Evolutionary conservation across 2,888 invertebrate species (phyloP).

Genomic region (Tiphia femorata): DNA sequence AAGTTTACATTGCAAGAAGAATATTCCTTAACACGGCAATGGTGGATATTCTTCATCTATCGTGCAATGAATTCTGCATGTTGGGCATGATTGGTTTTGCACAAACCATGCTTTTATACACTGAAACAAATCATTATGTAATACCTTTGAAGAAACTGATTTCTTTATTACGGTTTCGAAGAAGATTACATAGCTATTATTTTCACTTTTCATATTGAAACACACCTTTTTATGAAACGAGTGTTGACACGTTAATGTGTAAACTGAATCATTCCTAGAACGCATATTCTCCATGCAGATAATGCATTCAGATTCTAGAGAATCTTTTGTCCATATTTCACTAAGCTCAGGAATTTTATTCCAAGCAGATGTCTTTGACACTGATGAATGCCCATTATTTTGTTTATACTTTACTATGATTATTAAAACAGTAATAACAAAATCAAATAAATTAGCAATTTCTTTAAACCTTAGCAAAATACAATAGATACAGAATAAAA

Average conservation of each 20-base stretch:
- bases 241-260: slow-evolving; percentile 47
- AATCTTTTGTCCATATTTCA: slow-evolving; percentile 31
- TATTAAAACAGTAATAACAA: no score
- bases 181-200: no score
- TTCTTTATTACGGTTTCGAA: no score
- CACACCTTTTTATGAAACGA: slow-evolving; percentile 48
- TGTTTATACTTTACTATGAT: no score
- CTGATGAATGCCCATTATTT: no score
- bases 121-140: no score
- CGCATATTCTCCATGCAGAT: slow-evolving; percentile 40
- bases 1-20: no score
- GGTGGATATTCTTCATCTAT: slow-evolving; percentile 54
- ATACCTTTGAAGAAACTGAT: no score
- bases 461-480: neutral
- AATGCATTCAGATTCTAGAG: slow-evolving; percentile 43
- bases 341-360: slow-evolving; percentile 19
- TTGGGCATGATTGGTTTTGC: slow-evolving; percentile 48
- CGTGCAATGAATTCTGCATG: slow-evolving; percentile 42
- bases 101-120: slow-evolving; percentile 51
- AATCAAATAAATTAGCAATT: no score
- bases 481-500: neutral
- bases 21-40: slow-evolving; percentile 26
- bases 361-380: slow-evolving; percentile 37
- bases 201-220: neutral
- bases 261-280: slow-evolving; percentile 14